A percentile compares a stretch with the other conserved stretches of the same genome.
These are phyloP conservation scores for Triplophysa tibetana DNA, from an alignment of 2,113 vertebrate genomes.

Conservation along the genomic window DNA sequence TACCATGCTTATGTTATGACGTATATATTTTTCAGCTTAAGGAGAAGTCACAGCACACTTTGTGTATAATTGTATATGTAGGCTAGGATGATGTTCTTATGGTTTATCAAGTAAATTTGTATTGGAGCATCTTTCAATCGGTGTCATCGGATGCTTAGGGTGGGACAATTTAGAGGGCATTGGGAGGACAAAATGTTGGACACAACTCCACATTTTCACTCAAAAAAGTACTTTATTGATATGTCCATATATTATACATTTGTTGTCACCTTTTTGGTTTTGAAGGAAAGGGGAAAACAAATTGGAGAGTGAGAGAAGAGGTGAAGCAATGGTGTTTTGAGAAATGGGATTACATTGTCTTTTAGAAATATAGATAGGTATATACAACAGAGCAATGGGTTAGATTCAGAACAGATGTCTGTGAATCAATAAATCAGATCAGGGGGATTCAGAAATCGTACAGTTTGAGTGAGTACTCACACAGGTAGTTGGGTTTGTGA, in stretches of 20 bases:
- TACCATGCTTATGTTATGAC: neutral
- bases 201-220: constrained; percentile 63
- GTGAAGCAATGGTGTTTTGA: constrained; percentile 5
- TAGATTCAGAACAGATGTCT: constrained; percentile 16
- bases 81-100: neutral
- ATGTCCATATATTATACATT: constrained; percentile 16
- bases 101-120: constrained; percentile 5
- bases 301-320: constrained; percentile 31
- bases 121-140: neutral
- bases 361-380: constrained; percentile 38
- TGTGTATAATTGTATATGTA: constrained; percentile 20
- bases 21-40: constrained; percentile 38
- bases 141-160: constrained; percentile 39
- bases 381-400: constrained; percentile 27
- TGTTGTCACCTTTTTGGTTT: constrained; percentile 5
- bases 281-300: constrained; percentile 14
- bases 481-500: constrained; percentile 98
- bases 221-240: constrained; percentile 55
- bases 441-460: constrained; percentile 62
- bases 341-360: constrained; percentile 14
- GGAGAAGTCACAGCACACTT: constrained; percentile 62
- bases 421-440: neutral
- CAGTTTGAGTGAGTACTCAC: constrained; percentile 88
- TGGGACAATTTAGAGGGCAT: constrained; percentile 40
- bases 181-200: constrained; percentile 33